phyloP scores from a whole-genome alignment of 2,797 vertebrate genomes.

The Rhabdomys pumilio region DNA sequence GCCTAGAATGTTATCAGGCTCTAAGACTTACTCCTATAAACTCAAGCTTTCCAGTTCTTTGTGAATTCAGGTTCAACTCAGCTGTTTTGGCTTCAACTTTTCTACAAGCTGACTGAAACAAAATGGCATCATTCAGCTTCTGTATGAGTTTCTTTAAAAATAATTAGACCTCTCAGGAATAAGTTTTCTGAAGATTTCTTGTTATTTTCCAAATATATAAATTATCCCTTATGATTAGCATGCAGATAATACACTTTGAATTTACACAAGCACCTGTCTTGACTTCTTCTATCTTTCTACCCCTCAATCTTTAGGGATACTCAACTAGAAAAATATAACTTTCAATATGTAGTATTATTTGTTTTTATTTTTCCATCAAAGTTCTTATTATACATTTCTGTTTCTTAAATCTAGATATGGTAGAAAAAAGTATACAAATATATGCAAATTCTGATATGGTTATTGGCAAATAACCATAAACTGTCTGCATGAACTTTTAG shows the following conservation, averaged over 20 bases:
- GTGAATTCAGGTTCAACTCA: background rate
- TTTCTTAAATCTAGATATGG: background rate
- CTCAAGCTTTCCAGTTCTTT: background rate
- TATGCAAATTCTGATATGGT: background rate
- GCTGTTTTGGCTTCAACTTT: background rate
- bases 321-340: conserved; percentile 16
- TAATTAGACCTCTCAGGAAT: conserved; percentile 81
- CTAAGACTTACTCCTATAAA: background rate
- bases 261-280: conserved; percentile 61
- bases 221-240: conserved; percentile 57
- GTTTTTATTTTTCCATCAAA: background rate
- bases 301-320: conserved; percentile 33
- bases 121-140: background rate
- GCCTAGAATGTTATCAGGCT: too few species aligned
- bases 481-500: background rate
- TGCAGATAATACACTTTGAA: conserved; percentile 61
- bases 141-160: conserved; percentile 34
- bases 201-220: conserved; percentile 55
- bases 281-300: background rate
- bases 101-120: background rate
- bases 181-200: conserved; percentile 63
- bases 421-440: background rate
- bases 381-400: background rate
- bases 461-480: background rate
- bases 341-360: background rate